These are phyloP conservation scores for Harpalus rufipes DNA, from an alignment of 2,888 invertebrate species.

Conservation along the genomic window DNA sequence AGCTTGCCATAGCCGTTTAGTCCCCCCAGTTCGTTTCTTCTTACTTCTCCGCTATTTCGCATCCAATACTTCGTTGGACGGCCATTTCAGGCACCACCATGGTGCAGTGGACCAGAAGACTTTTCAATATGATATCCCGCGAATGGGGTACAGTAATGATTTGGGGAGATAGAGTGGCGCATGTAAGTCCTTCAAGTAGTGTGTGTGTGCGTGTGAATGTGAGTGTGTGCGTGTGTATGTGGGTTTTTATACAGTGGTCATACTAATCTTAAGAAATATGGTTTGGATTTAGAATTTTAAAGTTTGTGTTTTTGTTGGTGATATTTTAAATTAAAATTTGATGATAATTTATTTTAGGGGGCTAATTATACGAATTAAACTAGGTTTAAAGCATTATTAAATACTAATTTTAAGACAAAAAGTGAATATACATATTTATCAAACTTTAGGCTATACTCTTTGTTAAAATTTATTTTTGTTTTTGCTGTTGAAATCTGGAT, in stretches of 20 bases:
- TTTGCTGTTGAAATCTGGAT: no score
- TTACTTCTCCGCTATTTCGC: background rate
- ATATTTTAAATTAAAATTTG: background rate
- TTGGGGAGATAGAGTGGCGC: conserved; percentile 57
- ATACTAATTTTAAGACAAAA: background rate
- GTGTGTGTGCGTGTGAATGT: conserved; percentile 34
- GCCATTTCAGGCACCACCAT: conserved; percentile 62
- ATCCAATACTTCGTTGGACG: conserved; percentile 31
- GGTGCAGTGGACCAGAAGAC: conserved; percentile 44
- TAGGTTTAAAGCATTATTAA: background rate
- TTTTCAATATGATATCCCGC: background rate
- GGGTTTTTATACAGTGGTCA: conserved; percentile 60
- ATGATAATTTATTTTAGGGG: background rate
- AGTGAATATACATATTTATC: no score
- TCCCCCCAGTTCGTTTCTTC: conserved; percentile 4
- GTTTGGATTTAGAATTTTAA: conserved; percentile 52
- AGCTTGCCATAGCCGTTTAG: conserved; percentile 32
- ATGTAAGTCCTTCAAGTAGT: conserved; percentile 64
- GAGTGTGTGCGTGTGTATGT: conserved; percentile 27
- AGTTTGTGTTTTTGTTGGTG: conserved; percentile 37
- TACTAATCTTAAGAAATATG: conserved; percentile 65
- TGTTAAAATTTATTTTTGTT: no score
- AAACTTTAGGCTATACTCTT: no score
- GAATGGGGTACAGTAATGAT: background rate
- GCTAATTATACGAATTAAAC: background rate